These are phyloP conservation scores for Lasioglossum zephyrum DNA, from an alignment of 2,888 invertebrate genomes.

Conservation along the genomic window DNA sequence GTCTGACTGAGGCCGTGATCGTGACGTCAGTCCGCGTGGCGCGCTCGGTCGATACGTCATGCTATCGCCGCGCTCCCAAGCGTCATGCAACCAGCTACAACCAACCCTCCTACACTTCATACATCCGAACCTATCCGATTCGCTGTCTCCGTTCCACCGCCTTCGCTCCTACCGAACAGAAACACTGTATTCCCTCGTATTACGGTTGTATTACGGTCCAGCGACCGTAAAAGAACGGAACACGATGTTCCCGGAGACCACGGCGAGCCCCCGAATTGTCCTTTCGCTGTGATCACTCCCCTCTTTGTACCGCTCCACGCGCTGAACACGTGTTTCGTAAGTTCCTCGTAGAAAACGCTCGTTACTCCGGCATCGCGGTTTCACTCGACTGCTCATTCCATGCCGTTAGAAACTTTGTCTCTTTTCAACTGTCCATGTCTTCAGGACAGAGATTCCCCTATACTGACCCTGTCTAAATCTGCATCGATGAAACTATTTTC, in stretches of 20 bases:
- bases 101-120: conserved; percentile 47
- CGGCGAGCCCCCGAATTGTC: conserved; percentile 57
- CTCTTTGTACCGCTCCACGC: neutral
- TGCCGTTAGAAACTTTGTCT: neutral
- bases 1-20: conserved; percentile 90
- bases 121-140: conserved; percentile 29
- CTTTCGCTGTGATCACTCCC: conserved; percentile 27
- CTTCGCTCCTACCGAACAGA: conserved; percentile 20
- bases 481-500: neutral
- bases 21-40: conserved; percentile 85
- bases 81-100: conserved; percentile 71
- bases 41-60: conserved; percentile 86
- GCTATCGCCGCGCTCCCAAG: conserved; percentile 85
- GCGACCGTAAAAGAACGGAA: conserved; percentile 14
- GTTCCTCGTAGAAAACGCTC: neutral
- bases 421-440: neutral
- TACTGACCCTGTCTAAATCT: neutral
- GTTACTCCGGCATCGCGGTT: neutral
- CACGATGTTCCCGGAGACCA: conserved; percentile 7
- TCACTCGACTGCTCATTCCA: neutral
- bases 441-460: neutral
- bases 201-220: neutral
- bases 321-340: conserved; percentile 17
- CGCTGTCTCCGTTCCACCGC: conserved; percentile 28
- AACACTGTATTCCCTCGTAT: neutral